These are phyloP conservation scores for Perdita meconis DNA, from an alignment of 2,888 invertebrate genomes.

Conservation along the genomic window DNA sequence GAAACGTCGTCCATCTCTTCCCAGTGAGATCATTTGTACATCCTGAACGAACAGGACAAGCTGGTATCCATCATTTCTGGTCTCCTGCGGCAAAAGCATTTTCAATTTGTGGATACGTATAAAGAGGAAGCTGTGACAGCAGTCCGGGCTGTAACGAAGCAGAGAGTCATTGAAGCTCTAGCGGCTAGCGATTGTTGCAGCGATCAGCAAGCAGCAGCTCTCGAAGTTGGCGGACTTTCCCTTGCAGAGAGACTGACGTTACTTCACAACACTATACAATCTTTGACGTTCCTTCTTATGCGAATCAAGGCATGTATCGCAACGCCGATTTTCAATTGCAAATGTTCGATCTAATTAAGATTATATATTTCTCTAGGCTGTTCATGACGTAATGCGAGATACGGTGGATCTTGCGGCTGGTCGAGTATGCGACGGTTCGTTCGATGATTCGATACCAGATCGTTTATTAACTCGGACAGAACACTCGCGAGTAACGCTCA, in stretches of 20 bases:
- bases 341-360: slow-evolving; percentile 17
- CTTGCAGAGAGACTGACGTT: slow-evolving; percentile 86
- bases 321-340: not conserved
- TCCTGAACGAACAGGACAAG: slow-evolving; percentile 88
- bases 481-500: slow-evolving; percentile 88
- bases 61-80: slow-evolving; percentile 95
- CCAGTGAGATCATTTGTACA: slow-evolving; percentile 72
- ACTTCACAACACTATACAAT: slow-evolving; percentile 85
- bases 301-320: slow-evolving; percentile 85
- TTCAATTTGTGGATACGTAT: slow-evolving; percentile 94
- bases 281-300: slow-evolving; percentile 85
- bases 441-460: slow-evolving; percentile 86
- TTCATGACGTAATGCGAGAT: slow-evolving; percentile 91
- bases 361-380: slow-evolving; percentile 86
- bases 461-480: slow-evolving; percentile 90
- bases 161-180: slow-evolving; percentile 92
- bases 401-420: slow-evolving; percentile 89
- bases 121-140: slow-evolving; percentile 95
- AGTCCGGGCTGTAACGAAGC: slow-evolving; percentile 94
- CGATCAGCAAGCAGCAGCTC: slow-evolving; percentile 85
- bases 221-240: slow-evolving; percentile 82
- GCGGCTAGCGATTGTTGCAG: slow-evolving; percentile 86
- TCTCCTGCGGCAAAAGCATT: slow-evolving; percentile 93
- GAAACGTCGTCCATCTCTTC: slow-evolving; percentile 63
- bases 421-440: slow-evolving; percentile 74